Conservation (phyloP, 2,113 vertebrate genomes). For the Cygnus buccinator region DNA sequence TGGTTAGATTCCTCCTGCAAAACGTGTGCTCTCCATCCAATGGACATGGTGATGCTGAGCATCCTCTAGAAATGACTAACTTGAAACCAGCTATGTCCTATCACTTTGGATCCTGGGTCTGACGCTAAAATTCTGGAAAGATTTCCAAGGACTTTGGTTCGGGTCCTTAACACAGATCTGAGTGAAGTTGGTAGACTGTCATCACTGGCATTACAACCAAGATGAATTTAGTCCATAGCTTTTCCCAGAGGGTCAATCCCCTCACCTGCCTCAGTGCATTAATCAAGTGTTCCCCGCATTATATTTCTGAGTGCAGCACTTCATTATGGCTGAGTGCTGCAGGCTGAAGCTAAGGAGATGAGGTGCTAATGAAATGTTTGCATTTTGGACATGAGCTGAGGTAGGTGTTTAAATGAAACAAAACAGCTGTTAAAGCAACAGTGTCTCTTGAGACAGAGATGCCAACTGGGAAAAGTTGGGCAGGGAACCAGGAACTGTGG, state of each 20-base stretch:
- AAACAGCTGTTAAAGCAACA: constrained; percentile 58
- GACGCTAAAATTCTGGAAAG: not conserved
- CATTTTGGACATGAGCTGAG: constrained; percentile 53
- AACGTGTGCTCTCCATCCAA: not conserved
- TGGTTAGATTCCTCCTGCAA: not conserved
- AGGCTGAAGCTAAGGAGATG: constrained; percentile 57
- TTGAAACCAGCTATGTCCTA: not conserved
- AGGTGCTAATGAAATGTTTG: constrained; percentile 69
- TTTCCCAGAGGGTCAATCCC: constrained; percentile 32
- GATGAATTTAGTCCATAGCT: not conserved
- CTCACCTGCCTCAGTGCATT: constrained; percentile 48
- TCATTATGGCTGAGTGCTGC: constrained; percentile 59
- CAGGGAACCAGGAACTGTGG: not conserved
- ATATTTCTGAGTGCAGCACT: constrained; percentile 53
- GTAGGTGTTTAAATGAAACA: constrained; percentile 66
- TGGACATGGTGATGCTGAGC: fast-evolving
- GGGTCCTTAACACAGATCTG: not conserved
- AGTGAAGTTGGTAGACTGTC: not conserved
- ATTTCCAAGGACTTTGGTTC: not conserved
- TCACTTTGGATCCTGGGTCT: not conserved
- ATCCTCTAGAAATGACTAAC: not conserved
- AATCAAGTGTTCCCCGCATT: constrained; percentile 30
- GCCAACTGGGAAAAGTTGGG: not conserved
- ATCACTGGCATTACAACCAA: not conserved
- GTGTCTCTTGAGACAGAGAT: not conserved